Base-by-base conservation (phyloP, 2,113 vertebrate genomes). In the Cricetomys ansorgei region DNA sequence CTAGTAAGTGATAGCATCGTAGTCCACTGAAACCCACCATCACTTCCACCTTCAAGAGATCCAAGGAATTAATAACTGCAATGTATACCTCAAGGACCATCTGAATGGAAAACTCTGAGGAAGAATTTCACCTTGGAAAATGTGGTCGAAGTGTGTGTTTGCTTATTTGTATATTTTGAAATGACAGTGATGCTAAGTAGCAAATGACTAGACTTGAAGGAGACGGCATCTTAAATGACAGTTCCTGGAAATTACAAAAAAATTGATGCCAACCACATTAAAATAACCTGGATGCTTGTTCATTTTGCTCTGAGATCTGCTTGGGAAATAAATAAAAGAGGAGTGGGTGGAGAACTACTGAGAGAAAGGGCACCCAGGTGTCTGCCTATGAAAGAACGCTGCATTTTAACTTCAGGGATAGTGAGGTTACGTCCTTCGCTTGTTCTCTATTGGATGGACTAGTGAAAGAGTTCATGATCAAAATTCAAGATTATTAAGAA, bases 401-500 rank as follows among this genome's bases (percentile, higher is more conserved):
- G 53, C 59, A 57, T 34, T 70, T 87, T 88, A 29, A 88, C 79
- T 65, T 48, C 3, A 0, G 43, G 25, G 7, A 53, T 90, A 94
- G 43, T 11, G 0, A 13, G 91, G 37, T 65, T 64, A 64, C 73
- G 31, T 7, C 89, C 62, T 57, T 72, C 88, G 29, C 37, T 69
- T 23, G 7, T 62, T 84, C n/a, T 62, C 69, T 69, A 11, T 45
- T 45, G 43, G 29, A 64, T 43, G 92, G 80, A 70, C 40, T 48
- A 25, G 45, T 4, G 15, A 88, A 92, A 91, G 7, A 80, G n/a
- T 91, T 95, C 23, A 43, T 84, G 84, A 81, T 77, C 1, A 29
- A 96, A 96, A 91, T 69, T 73, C 62, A 31, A 55, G 62, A 88
- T 84, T 53, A 95, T 94, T 91, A 95, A 79, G 83, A 95, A 96